Percentiles rank a stretch among this genome's conserved stretches.
Conservation (phyloP, 1,140 invertebrate species). For the Trichonephila inaurata region DNA sequence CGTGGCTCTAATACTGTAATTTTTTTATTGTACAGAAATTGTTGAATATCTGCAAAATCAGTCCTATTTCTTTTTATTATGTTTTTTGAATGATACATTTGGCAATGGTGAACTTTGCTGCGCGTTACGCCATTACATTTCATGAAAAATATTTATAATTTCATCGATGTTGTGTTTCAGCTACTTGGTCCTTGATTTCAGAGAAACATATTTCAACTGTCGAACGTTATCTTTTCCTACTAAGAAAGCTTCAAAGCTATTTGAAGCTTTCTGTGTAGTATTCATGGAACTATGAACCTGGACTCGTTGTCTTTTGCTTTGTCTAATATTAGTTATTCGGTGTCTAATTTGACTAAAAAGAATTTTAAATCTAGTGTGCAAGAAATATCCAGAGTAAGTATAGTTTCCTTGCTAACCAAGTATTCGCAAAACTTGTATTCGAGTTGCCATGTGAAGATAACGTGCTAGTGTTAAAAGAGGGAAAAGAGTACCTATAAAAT, state of each 20-base stretch:
- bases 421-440: background rate
- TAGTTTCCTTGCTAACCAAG: background rate
- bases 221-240: slow-evolving; percentile 71
- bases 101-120: slow-evolving; percentile 67
- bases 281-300: slow-evolving; percentile 99
- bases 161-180: slow-evolving; percentile 74
- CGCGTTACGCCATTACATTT: slow-evolving; percentile 71
- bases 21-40: background rate
- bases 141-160: slow-evolving; percentile 53
- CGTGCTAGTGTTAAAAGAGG: too few species aligned
- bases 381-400: slow-evolving; percentile 88
- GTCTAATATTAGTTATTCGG: slow-evolving; percentile 98
- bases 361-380: slow-evolving; percentile 93
- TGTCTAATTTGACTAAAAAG: slow-evolving; percentile 96
- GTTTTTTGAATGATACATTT: slow-evolving; percentile 38
- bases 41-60: background rate
- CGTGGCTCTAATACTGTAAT: background rate
- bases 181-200: slow-evolving; percentile 73
- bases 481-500: too few species aligned
- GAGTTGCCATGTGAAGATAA: too few species aligned
- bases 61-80: background rate
- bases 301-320: slow-evolving; percentile 98
- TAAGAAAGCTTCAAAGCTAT: slow-evolving; percentile 82
- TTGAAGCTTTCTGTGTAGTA: slow-evolving; percentile 82
- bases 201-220: slow-evolving; percentile 47